A percentile compares a stretch with the other conserved stretches of the same genome.
phyloP scores from a whole-genome alignment of 2,113 vertebrate species.

The Podilymbus podiceps region DNA sequence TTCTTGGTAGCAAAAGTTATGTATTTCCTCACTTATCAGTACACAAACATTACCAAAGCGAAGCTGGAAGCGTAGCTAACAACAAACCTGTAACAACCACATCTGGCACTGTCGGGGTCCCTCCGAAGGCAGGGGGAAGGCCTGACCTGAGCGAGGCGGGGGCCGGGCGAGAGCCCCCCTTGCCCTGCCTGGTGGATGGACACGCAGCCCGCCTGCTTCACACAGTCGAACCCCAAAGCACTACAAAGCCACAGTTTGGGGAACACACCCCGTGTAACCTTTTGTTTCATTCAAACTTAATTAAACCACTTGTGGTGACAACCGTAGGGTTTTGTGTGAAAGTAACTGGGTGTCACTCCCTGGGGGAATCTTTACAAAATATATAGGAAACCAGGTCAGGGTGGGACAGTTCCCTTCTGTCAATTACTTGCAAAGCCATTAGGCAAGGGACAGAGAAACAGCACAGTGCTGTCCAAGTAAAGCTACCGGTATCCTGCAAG shows the following conservation, averaged over 20 bases:
- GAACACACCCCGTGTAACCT: neutral
- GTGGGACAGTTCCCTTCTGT: slow-evolving; percentile 39
- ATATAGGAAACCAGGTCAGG: slow-evolving; percentile 21
- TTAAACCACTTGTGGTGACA: slow-evolving; percentile 8
- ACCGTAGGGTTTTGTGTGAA: neutral
- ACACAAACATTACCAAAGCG: slow-evolving; percentile 1
- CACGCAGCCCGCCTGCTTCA: rapidly evolving
- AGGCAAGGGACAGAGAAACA: neutral
- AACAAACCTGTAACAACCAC: neutral
- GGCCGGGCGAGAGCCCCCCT: neutral
- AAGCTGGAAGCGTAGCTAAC: neutral
- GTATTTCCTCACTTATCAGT: slow-evolving; percentile 58
- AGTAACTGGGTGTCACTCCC: neutral
- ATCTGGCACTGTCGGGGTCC: rapidly evolving
- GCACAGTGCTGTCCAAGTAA: neutral
- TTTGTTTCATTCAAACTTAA: neutral
- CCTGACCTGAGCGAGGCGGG: rapidly evolving
- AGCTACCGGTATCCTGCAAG: slow-evolving; percentile 10
- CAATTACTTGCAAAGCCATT: neutral
- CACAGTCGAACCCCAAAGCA: neutral
- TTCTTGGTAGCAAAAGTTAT: slow-evolving; percentile 15
- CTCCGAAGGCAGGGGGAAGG: neutral
- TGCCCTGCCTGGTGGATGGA: neutral
- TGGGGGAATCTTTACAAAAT: neutral
- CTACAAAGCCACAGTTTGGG: rapidly evolving